These are phyloP conservation scores for Rhabditoides inermis DNA, from an alignment of 2,888 invertebrate genomes.

Conservation along the genomic window DNA sequence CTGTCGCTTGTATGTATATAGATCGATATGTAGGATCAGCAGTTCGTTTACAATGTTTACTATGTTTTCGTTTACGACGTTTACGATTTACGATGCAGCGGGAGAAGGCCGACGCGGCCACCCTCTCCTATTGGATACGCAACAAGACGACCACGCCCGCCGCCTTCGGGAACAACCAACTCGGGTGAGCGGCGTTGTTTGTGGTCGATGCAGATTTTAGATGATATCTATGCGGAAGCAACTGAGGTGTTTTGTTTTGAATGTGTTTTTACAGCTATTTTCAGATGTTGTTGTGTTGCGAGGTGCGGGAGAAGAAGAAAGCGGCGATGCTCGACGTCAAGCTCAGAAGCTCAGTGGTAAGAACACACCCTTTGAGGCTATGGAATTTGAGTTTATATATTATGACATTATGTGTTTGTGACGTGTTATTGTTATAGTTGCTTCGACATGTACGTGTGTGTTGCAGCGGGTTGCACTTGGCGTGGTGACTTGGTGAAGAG, in stretches of 20 bases:
- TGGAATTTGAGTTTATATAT: conserved; percentile 12
- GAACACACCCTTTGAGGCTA: conserved; percentile 16
- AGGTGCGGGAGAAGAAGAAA: conserved; percentile 22
- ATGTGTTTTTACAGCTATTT: conserved; percentile 17
- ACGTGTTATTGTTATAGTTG: too few relatives aligned
- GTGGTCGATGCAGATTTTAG: too few relatives aligned
- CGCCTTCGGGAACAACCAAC: conserved; percentile 40
- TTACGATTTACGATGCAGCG: too few relatives aligned
- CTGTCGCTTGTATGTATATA: too few relatives aligned
- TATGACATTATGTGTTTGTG: background rate
- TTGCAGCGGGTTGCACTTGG: conserved; percentile 32
- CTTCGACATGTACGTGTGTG: background rate
- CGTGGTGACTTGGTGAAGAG: conserved; percentile 42
- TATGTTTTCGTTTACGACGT: too few relatives aligned
- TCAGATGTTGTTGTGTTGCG: conserved; percentile 46
- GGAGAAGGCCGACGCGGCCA: conserved; percentile 28
- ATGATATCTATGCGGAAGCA: too few relatives aligned
- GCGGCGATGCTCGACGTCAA: conserved; percentile 9
- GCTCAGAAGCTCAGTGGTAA: conserved; percentile 11
- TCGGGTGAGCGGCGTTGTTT: conserved; percentile 30
- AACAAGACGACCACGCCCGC: conserved; percentile 31
- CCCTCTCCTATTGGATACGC: conserved; percentile 40
- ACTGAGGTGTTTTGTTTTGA: background rate
- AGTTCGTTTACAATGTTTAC: conserved; percentile 40
- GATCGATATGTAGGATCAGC: conserved; percentile 35